Evolutionary conservation across 2,888 invertebrate genomes (phyloP).

Genomic region (Athrips mouffetella): DNA sequence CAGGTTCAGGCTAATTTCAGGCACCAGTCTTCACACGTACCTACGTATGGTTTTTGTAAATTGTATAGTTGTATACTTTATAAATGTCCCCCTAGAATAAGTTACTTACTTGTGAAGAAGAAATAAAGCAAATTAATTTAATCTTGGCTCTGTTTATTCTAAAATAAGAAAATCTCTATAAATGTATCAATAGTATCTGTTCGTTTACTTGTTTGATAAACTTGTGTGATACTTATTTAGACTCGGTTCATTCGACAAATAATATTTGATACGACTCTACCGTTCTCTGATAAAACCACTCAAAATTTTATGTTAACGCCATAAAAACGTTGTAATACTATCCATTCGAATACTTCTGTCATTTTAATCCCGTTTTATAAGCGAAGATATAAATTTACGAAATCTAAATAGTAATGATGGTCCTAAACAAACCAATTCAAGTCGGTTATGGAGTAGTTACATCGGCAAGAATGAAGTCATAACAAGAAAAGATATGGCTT

Average conservation of each 20-base stretch:
- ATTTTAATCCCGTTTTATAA: slow-evolving; percentile 2
- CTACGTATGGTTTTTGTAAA: too few species aligned
- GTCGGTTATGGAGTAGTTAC: slow-evolving; percentile 28
- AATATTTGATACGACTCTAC: neutral
- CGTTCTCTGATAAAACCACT: slow-evolving; percentile 2
- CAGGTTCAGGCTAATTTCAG: too few species aligned
- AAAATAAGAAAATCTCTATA: too few species aligned
- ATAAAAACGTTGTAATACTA: slow-evolving; percentile 9
- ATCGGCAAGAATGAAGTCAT: slow-evolving; percentile 44
- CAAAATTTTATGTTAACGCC: neutral
- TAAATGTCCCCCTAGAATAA: too few species aligned
- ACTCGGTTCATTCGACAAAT: neutral
- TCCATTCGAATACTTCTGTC: slow-evolving; percentile 8
- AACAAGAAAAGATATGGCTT: slow-evolving; percentile 35
- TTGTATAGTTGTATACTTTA: too few species aligned
- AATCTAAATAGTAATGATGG: slow-evolving; percentile 31
- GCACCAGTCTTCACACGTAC: too few species aligned
- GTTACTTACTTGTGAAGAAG: too few species aligned
- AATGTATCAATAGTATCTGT: too few species aligned
- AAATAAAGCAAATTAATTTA: too few species aligned
- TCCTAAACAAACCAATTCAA: slow-evolving; percentile 31
- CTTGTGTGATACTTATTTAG: neutral
- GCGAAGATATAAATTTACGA: slow-evolving; percentile 8
- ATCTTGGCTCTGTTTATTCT: too few species aligned
- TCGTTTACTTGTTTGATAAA: too few species aligned